Base-by-base conservation (phyloP, 1,140 invertebrate species). In the Andrena cerasifolii region DNA sequence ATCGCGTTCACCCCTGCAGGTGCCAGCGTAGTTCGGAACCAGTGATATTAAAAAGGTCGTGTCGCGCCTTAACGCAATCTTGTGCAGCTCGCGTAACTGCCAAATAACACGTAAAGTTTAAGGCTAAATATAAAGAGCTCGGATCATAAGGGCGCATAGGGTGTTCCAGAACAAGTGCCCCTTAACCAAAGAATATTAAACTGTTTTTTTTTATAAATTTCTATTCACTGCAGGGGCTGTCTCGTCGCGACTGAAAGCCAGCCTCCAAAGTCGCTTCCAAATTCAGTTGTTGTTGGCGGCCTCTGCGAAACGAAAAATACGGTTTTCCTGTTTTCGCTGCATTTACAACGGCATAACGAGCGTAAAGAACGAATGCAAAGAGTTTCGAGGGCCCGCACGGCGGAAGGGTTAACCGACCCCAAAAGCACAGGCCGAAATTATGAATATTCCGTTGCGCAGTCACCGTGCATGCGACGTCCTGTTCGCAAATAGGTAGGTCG, bases 361-460 rank as follows among this genome's bases (percentile, higher is more conserved):
- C n/a, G 21, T 1, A 10, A 3, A 24, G 21, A 36, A 24, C 18
- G 5, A 36, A 51, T 51, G 33, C 8, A 62, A 72, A 61, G 28
- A 40, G 16, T 72, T 51, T 54, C 26, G 8, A 33, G 24, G 2
- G 36, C 3, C 18, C 10, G 24, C 14, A 1, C 0, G 14, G 14
- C 40, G 51, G 62, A 75, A 66, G 31, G 10, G 62, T 67, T 66
- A 75, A 75, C 62, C 40, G 51, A 67, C n/a, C 53, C 21, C 53
- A 45, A 58, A 75, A 75, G 53, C 63, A 53, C 14, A n/a, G 16
- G 1, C 6, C 16, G 51, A 3, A 53, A 40, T 12, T 76, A 76
- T 76, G 65, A 76, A 83, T 82, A 83, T 82, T 83, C 82, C 62
- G 53, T 70, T 14, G 67, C 47, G 66, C 62, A 78, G 68, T 45